Percentiles rank a stretch among this genome's conserved stretches.
phyloP scores from a whole-genome alignment of 1,140 invertebrate genomes.

The Calosoma granatense region DNA sequence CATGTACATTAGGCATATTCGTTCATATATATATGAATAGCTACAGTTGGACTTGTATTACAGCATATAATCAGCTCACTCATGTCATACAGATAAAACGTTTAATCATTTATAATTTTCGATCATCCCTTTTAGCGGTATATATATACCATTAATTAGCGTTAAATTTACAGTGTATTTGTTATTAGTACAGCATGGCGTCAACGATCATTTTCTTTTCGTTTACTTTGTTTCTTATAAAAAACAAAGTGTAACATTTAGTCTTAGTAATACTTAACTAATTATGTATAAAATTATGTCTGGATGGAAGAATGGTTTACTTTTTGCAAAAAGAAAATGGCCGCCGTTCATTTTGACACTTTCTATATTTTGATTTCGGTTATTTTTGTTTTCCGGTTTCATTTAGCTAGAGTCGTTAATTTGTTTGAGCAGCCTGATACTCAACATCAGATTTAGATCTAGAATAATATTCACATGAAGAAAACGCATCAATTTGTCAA shows the following conservation, averaged over 20 bases:
- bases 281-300: slow-evolving; percentile 2
- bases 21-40: no score
- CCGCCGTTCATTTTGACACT: neutral
- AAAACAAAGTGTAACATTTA: neutral
- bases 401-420: neutral
- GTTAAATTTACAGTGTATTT: no score
- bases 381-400: neutral
- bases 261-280: neutral
- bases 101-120: no score
- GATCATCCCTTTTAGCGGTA: neutral
- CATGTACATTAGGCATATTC: neutral
- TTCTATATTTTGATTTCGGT: neutral
- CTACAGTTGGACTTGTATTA: no score
- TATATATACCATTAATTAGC: no score
- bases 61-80: no score
- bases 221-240: neutral
- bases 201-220: neutral
- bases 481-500: neutral
- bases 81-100: no score
- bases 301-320: slow-evolving; percentile 1
- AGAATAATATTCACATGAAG: neutral
- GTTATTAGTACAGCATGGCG: no score
- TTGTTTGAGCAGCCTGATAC: neutral
- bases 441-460: neutral
- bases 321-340: neutral